phyloP scores from a whole-genome alignment of 2,113 vertebrate species.

The Verasper variegatus region DNA sequence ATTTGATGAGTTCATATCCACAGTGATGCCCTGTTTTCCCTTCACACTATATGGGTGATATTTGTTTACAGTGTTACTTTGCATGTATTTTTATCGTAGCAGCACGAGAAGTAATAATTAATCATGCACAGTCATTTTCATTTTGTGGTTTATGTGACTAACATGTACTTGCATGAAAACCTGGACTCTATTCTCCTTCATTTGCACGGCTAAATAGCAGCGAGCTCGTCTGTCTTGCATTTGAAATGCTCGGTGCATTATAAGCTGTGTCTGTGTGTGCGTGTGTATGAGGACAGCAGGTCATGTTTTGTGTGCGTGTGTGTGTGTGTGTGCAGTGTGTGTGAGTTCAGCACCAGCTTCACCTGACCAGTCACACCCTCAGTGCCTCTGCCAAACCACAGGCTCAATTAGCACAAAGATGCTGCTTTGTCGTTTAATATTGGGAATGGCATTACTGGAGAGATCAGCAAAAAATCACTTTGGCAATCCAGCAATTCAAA shows the following conservation, averaged over 20 bases:
- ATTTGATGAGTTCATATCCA: constrained; percentile 9
- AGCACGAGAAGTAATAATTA: constrained; percentile 31
- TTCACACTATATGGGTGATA: not conserved
- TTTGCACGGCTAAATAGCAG: constrained; percentile 43
- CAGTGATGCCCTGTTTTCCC: not conserved
- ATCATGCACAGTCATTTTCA: constrained; percentile 6
- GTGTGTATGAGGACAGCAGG: constrained; percentile 4
- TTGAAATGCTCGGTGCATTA: constrained; percentile 22
- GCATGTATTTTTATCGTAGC: constrained; percentile 30
- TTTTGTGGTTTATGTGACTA: constrained; percentile 32
- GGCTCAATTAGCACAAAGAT: constrained; percentile 73
- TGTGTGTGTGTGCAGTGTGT: constrained; percentile 24
- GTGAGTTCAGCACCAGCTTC: constrained; percentile 67
- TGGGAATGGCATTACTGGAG: constrained; percentile 86
- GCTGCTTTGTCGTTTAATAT: constrained; percentile 80
- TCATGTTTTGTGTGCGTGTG: constrained; percentile 10
- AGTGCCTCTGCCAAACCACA: constrained; percentile 76
- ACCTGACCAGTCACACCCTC: constrained; percentile 66
- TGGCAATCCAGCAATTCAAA: not conserved
- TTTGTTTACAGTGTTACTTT: constrained; percentile 20
- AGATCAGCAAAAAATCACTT: constrained; percentile 54
- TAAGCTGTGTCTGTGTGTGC: constrained; percentile 1
- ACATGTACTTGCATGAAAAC: constrained; percentile 30
- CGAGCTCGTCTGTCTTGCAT: constrained; percentile 14
- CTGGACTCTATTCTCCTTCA: not conserved